Evolutionary conservation across 2,113 vertebrate species (phyloP).

Genomic region (Prietella phreatophila): DNA sequence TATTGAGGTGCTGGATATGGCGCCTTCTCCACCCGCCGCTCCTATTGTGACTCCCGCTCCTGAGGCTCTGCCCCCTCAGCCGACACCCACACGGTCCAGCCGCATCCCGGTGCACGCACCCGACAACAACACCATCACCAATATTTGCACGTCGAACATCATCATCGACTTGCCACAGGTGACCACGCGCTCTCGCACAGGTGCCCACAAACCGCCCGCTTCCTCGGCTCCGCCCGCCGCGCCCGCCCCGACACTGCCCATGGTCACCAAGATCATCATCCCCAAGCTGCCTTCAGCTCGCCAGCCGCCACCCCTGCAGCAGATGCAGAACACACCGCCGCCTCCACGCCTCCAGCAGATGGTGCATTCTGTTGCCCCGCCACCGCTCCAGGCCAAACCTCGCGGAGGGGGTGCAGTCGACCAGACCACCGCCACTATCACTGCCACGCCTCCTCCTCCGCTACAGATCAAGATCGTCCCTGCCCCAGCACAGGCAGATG

Average conservation of each 20-base stretch:
- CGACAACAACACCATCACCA: slow-evolving; percentile 78
- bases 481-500: slow-evolving; percentile 70
- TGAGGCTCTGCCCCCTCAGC: neutral
- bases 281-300: slow-evolving; percentile 77
- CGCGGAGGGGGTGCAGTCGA: slow-evolving; percentile 60
- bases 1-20: slow-evolving; percentile 70
- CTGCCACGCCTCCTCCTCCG: slow-evolving; percentile 75
- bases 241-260: slow-evolving; percentile 50
- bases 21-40: slow-evolving; percentile 62
- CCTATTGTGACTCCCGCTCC: slow-evolving; percentile 4
- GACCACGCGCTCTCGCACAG: slow-evolving; percentile 72
- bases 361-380: slow-evolving; percentile 70
- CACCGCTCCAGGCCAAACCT: slow-evolving; percentile 74
- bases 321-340: slow-evolving; percentile 77
- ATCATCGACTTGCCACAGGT: slow-evolving; percentile 76
- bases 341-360: slow-evolving; percentile 76
- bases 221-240: slow-evolving; percentile 53
- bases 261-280: slow-evolving; percentile 84
- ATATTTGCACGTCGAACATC: slow-evolving; percentile 80
- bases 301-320: slow-evolving; percentile 82
- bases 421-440: slow-evolving; percentile 54
- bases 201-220: slow-evolving; percentile 66
- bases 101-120: slow-evolving; percentile 68
- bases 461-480: slow-evolving; percentile 82
- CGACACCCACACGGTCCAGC: slow-evolving; percentile 44